Evolutionary conservation across 2,797 vertebrate species (phyloP), one percentile per base, ranked within the genome.

Genomic region (Rhynchotus rufescens): DNA sequence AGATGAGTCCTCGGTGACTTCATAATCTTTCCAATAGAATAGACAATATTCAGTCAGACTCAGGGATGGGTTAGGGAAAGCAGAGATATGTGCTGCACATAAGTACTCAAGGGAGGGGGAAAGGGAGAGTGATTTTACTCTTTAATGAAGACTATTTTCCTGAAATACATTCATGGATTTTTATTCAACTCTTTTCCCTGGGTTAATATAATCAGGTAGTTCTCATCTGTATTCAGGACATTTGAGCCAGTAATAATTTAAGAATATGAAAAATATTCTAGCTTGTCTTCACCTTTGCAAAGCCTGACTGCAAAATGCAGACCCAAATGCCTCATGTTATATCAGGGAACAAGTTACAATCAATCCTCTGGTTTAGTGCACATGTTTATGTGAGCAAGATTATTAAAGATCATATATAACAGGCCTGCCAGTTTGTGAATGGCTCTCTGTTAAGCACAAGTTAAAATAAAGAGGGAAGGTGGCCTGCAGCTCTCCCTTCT

Each of bases 101-200:
- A 87, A 67, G 67, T 45, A 79, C 32, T 38, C 0, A 12, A 36
- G 78, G 40, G 34, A 78, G 22, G 25, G 38, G 60, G 59, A 77
- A 69, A 86, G n/a, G 34, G 57, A 85, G 67, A 42, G 23, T 67
- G 72, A 26, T 88, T 93, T 92, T 74, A 32, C 14, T 81, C 72
- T 95, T 85, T 91, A 84, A 87, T 83, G 83, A 73, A 81, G 80
- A 79, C 79, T 88, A 7, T 92, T 95, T 91, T 92, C 76, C 86
- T 81, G 84, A 90, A 93, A 93, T 93, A 93, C 20, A 21, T 78
- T 34, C 52, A 15, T 56, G 73, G 36, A 11, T 36, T 94, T 89
- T 89, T 89, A 95, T 94, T 95, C 78, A 69, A 9, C 83, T 95
- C 84, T 81, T 81, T 95, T 92, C 61, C 85, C 89, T 83, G 57